These are phyloP conservation scores for Conus ventricosus DNA, from an alignment of 1,140 invertebrate species.

Conservation along the genomic window DNA sequence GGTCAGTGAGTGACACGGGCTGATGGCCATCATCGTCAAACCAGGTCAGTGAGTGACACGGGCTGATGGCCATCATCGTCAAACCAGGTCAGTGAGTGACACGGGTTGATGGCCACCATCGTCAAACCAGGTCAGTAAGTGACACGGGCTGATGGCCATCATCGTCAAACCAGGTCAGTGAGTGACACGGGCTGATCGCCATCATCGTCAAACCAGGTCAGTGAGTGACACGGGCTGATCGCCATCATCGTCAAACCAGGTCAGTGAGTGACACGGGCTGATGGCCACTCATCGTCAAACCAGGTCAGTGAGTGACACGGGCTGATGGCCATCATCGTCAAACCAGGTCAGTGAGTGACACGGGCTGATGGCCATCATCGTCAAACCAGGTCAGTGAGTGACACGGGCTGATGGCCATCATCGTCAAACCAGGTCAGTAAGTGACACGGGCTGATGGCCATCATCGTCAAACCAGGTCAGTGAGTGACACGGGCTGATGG, in stretches of 20 bases:
- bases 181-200: no score
- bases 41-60: slow-evolving; percentile 84
- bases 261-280: no score
- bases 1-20: no score
- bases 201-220: slow-evolving; percentile 88
- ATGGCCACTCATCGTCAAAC: slow-evolving; percentile 89
- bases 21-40: slow-evolving; percentile 88
- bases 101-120: slow-evolving; percentile 87
- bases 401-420: no score
- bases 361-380: slow-evolving; percentile 88
- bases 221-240: no score
- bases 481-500: no score
- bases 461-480: slow-evolving; percentile 87
- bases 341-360: slow-evolving; percentile 84
- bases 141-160: slow-evolving; percentile 85
- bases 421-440: slow-evolving; percentile 87
- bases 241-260: slow-evolving; percentile 91
- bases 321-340: slow-evolving; percentile 89
- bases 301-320: slow-evolving; percentile 82
- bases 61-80: slow-evolving; percentile 89
- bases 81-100: slow-evolving; percentile 84
- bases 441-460: no score
- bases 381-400: slow-evolving; percentile 85
- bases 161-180: slow-evolving; percentile 86
- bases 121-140: slow-evolving; percentile 88